A percentile compares a stretch with the other conserved stretches of the same genome.
These are phyloP conservation scores for Ophioninae sp. DNA, from an alignment of 2,888 invertebrate species.

Conservation along the genomic window DNA sequence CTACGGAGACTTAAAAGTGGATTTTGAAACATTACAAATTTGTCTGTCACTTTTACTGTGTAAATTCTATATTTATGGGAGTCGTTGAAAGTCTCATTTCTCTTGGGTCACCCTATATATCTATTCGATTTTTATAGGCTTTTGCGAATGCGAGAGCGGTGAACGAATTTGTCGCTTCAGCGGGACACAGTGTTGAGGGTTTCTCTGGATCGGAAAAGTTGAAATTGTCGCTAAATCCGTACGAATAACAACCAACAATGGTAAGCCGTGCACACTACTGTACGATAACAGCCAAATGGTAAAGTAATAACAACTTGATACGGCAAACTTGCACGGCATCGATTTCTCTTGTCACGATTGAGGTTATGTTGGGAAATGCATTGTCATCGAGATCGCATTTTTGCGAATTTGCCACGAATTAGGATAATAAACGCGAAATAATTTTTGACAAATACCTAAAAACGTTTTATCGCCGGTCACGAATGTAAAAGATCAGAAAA, in stretches of 20 bases:
- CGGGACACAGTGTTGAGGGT: conserved; percentile 44
- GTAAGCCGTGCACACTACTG: conserved; percentile 34
- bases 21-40: neutral
- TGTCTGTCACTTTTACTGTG: neutral
- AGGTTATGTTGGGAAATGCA: conserved; percentile 66
- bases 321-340: neutral
- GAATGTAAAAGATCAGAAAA: neutral
- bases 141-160: conserved; percentile 19
- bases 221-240: conserved; percentile 29
- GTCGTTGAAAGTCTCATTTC: neutral
- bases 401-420: conserved; percentile 25
- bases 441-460: neutral
- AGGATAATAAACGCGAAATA: conserved; percentile 10
- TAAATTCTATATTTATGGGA: neutral
- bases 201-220: conserved; percentile 29
- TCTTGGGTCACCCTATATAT: neutral
- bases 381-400: conserved; percentile 61
- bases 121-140: neutral
- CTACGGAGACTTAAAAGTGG: neutral
- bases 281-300: neutral
- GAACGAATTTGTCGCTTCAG: conserved; percentile 5
- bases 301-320: neutral
- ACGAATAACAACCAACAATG: conserved; percentile 50
- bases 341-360: conserved; percentile 49
- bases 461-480: neutral